Evolutionary conservation across 2,888 invertebrate genomes (phyloP).

Genomic region (Dinocampus coccinellae): DNA sequence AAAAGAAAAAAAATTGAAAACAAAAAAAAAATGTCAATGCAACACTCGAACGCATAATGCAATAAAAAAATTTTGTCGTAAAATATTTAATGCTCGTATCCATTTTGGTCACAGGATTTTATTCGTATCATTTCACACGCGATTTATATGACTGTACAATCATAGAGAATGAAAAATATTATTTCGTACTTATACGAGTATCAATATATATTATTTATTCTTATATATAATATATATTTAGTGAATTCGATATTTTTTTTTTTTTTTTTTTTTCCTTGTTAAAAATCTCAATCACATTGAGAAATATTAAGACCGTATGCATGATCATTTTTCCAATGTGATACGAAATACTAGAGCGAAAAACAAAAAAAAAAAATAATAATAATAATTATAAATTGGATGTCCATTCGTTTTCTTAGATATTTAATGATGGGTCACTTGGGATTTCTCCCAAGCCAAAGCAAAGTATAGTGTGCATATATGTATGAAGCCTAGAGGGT

Average conservation of each 20-base stretch:
- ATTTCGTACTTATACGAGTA: neutral
- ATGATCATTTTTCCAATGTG: neutral
- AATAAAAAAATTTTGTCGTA: slow-evolving; percentile 56
- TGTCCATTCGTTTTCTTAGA: slow-evolving; percentile 37
- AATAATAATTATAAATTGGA: slow-evolving; percentile 27
- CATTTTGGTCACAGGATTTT: slow-evolving; percentile 41
- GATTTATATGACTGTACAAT: slow-evolving; percentile 37
- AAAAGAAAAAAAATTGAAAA: too few relatives aligned
- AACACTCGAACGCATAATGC: slow-evolving; percentile 31
- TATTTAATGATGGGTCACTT: slow-evolving; percentile 37
- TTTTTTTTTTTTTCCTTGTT: too few relatives aligned
- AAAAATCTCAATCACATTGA: too few relatives aligned
- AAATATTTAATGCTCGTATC: slow-evolving; percentile 54
- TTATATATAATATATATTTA: too few relatives aligned
- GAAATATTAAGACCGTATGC: neutral
- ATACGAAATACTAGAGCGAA: too few relatives aligned
- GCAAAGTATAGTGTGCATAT: too few relatives aligned
- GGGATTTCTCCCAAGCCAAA: slow-evolving; percentile 27
- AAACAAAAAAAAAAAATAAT: too few relatives aligned
- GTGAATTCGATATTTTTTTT: too few relatives aligned
- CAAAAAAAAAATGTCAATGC: neutral
- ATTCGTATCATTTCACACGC: slow-evolving; percentile 32
- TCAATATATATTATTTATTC: slow-evolving; percentile 13
- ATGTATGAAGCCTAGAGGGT: slow-evolving; percentile 21
- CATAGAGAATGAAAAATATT: neutral